Evolutionary conservation across 2,113 vertebrate genomes (phyloP).

Genomic region (Corydoras maculifer): DNA sequence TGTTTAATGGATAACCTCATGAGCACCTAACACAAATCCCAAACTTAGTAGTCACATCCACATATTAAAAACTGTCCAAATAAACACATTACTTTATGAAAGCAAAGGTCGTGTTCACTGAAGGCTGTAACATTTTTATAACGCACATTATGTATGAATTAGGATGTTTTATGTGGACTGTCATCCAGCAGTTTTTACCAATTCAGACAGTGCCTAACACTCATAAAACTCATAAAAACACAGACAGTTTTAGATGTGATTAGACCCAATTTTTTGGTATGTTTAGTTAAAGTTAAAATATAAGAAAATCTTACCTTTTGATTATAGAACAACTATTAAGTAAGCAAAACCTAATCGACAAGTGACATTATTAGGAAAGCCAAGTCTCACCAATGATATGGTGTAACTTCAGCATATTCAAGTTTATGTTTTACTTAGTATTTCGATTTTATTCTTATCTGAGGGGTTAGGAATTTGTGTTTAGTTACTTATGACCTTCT

Average conservation of each 20-base stretch:
- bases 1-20: constrained; percentile 57
- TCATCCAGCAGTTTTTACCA: neutral
- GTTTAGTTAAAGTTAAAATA: too few relatives aligned
- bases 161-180: constrained; percentile 2
- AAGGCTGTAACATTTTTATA: constrained; percentile 8
- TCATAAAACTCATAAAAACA: neutral
- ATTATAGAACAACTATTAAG: too few relatives aligned
- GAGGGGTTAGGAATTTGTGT: too few relatives aligned
- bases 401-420: too few relatives aligned
- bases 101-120: constrained; percentile 3
- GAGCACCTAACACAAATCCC: neutral
- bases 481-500: too few relatives aligned
- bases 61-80: neutral
- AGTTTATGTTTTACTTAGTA: too few relatives aligned
- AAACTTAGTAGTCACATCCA: neutral
- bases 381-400: too few relatives aligned
- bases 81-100: neutral
- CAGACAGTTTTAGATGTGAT: neutral
- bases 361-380: too few relatives aligned
- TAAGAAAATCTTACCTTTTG: too few relatives aligned
- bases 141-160: constrained; percentile 18
- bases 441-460: too few relatives aligned
- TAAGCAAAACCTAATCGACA: too few relatives aligned
- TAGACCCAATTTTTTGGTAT: neutral
- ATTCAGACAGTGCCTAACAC: neutral